A percentile compares a stretch with the other conserved stretches of the same genome.
Evolutionary conservation across 2,113 vertebrate genomes (phyloP).

Genomic region (Burhinus oedicnemus): DNA sequence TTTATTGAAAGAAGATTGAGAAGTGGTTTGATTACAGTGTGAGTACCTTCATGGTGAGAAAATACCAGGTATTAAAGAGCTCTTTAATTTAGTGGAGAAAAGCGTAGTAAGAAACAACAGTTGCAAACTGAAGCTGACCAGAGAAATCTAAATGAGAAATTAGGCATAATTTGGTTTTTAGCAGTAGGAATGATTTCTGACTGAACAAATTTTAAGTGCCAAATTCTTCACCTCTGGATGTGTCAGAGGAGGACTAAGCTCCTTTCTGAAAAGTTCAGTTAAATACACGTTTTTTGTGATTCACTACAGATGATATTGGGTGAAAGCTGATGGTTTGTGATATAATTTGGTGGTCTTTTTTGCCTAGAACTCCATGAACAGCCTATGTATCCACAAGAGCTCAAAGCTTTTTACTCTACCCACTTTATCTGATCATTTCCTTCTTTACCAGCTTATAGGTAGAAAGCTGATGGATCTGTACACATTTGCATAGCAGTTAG

Average conservation of each 20-base stretch:
- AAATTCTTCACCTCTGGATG: not conserved
- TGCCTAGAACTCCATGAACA: not conserved
- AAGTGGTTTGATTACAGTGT: not conserved
- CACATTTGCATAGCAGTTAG: not conserved
- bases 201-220: not conserved
- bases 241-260: not conserved
- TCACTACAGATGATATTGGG: not conserved
- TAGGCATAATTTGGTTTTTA: not conserved
- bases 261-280: not conserved
- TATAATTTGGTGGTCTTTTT: not conserved
- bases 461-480: not conserved
- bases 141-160: not conserved
- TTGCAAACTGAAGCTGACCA: not conserved
- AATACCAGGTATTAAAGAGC: not conserved
- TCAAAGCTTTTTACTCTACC: not conserved
- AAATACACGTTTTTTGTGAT: not conserved
- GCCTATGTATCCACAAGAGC: not conserved
- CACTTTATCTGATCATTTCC: not conserved
- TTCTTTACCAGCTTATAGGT: not conserved
- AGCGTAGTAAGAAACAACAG: not conserved
- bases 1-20: not conserved
- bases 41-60: not conserved
- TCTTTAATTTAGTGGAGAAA: not conserved
- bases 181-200: not conserved
- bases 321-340: not conserved